Percentiles rank a stretch among this genome's conserved stretches.
These are phyloP conservation scores for Athene cunicularia DNA, from an alignment of 2,113 vertebrate species.

Conservation along the genomic window DNA sequence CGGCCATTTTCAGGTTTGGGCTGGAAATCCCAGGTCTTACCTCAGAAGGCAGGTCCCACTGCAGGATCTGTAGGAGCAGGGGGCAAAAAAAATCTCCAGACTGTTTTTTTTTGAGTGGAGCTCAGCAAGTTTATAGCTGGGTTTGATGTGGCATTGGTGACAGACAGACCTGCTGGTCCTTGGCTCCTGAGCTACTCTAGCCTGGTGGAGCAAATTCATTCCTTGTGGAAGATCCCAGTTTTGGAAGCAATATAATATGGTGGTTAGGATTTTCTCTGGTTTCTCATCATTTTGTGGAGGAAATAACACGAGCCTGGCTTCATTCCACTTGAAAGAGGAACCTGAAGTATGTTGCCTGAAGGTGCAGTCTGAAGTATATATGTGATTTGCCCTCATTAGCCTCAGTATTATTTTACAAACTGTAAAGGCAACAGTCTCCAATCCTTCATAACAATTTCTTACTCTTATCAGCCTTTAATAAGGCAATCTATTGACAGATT, in stretches of 20 bases:
- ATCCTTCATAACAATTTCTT: neutral
- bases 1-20: neutral
- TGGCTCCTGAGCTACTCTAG: neutral
- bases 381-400: neutral
- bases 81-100: neutral
- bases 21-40: neutral
- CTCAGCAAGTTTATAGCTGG: neutral
- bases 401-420: neutral
- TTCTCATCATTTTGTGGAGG: neutral
- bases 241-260: neutral
- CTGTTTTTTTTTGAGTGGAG: neutral
- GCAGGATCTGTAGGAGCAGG: neutral
- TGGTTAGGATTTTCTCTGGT: neutral
- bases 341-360: neutral
- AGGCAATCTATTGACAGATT: neutral
- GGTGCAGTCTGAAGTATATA: neutral
- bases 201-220: no score
- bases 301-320: neutral
- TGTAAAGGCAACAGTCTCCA: neutral
- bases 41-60: neutral
- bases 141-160: neutral
- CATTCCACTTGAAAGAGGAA: neutral
- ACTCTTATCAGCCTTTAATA: fast-evolving
- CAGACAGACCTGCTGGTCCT: neutral
- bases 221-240: neutral